Evolutionary conservation across 2,888 invertebrate genomes (phyloP), one percentile per base, ranked within the genome.

Genomic region (Taphrorychus bicolor): DNA sequence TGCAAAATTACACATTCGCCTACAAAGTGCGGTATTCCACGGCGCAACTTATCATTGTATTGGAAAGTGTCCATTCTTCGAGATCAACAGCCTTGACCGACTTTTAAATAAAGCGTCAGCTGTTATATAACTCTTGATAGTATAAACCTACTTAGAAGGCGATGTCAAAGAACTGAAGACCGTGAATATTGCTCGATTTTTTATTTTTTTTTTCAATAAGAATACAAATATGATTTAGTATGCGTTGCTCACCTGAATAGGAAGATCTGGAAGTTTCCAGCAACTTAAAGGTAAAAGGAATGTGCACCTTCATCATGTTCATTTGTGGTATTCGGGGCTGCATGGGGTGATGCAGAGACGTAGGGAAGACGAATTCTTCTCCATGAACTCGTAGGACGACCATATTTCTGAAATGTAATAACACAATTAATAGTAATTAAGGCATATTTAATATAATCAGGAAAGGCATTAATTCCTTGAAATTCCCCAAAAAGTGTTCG

Each of bases 261-360:
- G 89, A 88, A 72, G 90, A 87, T 74, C 88, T 88, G 61, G 88
- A 87, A 69, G 88, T 87, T 80, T 92, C 91, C 74, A 89, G 83
- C 65, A 92, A 84, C 78, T 91, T 91, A 83, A 92, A 92, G 14
- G 91, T 91, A 84, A 92, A 92, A 11, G 92, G 92, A 79, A 92
- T 92, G 82, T 91, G 91, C 16, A 92, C 91, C 79, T 91, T 87
- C 86, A 91, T 92, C 92, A 92, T 92, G 77, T 91, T 89, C 82
- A 92, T 88, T 75, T 91, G 88, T 0, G 92, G 91, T 57, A 91
- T 90, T 74, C 88, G 85, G 53, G 85, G 84, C 21, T 84, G 81
- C 69, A 87, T 70, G 17, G 56, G 67, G 59, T 82, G 81, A 58
- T 81, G 82, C 45, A 80, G 81, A 78, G 74, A 80, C 83, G 79